A percentile compares a stretch with the other conserved stretches of the same genome.
phyloP scores from a whole-genome alignment of 2,113 vertebrate species.

The Xenotilapia longispinis region DNA sequence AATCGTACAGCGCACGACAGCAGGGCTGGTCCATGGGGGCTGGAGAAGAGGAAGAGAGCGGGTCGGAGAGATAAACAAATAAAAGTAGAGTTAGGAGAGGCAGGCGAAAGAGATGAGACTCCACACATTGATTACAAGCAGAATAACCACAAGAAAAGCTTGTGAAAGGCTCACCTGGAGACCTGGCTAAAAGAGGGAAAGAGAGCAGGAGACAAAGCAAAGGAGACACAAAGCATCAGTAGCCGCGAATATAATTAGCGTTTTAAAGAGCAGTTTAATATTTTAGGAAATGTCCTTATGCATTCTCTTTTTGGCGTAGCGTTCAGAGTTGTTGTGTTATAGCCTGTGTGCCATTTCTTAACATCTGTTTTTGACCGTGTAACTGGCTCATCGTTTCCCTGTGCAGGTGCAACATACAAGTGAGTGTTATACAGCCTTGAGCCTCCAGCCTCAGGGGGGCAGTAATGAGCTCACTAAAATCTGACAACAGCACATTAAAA shows the following conservation, averaged over 20 bases:
- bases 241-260: neutral
- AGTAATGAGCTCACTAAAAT: neutral
- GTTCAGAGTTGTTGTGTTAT: neutral
- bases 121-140: neutral
- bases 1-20: constrained; percentile 94
- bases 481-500: neutral
- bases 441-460: neutral
- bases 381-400: neutral
- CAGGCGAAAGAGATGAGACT: neutral
- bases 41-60: constrained; percentile 7
- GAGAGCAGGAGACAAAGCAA: neutral
- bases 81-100: neutral
- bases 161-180: constrained; percentile 62
- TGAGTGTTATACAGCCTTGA: neutral
- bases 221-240: constrained; percentile 15
- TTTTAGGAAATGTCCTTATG: neutral
- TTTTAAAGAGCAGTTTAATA: neutral
- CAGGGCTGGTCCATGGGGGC: constrained; percentile 93
- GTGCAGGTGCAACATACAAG: neutral
- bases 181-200: constrained; percentile 50
- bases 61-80: neutral
- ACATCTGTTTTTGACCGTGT: neutral
- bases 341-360: neutral
- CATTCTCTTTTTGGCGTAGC: neutral
- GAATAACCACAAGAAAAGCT: neutral